These are phyloP conservation scores for Rhopalosiphum maidis DNA, from an alignment of 1,140 invertebrate species.

Conservation along the genomic window DNA sequence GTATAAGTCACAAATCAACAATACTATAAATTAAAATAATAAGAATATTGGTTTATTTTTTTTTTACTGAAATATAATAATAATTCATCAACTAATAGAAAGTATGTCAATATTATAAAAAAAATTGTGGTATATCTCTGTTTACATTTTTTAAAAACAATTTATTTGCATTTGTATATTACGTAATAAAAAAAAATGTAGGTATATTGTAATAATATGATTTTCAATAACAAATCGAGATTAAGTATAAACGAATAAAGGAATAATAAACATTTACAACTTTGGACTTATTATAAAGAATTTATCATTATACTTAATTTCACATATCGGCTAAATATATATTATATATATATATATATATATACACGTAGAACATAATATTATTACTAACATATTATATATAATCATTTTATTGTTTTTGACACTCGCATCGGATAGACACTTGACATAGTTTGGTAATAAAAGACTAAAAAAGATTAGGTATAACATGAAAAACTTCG, in stretches of 20 bases:
- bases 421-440: background rate
- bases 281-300: no score
- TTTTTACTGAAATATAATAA: background rate
- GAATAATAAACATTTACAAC: no score
- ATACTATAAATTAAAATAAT: background rate
- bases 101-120: background rate
- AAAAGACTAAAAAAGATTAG: background rate
- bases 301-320: background rate
- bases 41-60: background rate
- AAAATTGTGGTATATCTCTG: background rate
- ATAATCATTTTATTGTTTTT: background rate
- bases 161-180: no score
- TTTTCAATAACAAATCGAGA: no score
- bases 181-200: no score
- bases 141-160: background rate
- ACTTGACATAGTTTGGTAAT: background rate
- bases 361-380: no score
- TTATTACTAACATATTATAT: background rate
- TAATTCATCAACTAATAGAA: background rate
- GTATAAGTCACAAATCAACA: background rate
- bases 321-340: background rate
- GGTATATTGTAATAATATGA: no score
- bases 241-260: no score
- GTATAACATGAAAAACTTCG: background rate
- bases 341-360: background rate